These are phyloP conservation scores for Drosophila setosimentum DNA, from an alignment of 2,888 invertebrate species.

Conservation along the genomic window DNA sequence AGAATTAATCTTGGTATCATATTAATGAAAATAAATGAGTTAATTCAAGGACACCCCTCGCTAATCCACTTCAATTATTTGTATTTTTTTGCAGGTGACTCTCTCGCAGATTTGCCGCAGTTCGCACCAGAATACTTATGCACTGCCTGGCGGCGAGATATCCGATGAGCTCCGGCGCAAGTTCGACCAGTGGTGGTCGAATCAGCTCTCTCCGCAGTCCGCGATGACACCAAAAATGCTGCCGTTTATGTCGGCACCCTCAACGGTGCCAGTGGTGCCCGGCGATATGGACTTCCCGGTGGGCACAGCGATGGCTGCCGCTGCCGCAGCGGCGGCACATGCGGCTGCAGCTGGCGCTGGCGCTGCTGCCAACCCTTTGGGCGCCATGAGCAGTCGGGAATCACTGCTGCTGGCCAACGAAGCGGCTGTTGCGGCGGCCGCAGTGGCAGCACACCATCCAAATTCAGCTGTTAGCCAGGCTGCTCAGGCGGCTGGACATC, in stretches of 20 bases:
- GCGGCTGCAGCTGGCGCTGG: constrained; percentile 74
- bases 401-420: constrained; percentile 78
- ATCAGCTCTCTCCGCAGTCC: constrained; percentile 89
- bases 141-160: constrained; percentile 89
- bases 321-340: constrained; percentile 86
- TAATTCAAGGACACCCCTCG: background rate
- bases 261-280: constrained; percentile 77
- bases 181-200: constrained; percentile 96
- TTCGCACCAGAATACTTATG: constrained; percentile 88
- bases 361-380: constrained; percentile 63
- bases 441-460: constrained; percentile 67
- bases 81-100: constrained; percentile 87
- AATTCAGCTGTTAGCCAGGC: constrained; percentile 57
- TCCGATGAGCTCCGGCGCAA: constrained; percentile 94
- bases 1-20: background rate
- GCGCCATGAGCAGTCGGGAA: constrained; percentile 75
- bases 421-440: constrained; percentile 75
- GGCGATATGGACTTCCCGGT: constrained; percentile 84
- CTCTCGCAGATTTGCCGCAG: constrained; percentile 94
- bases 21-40: background rate
- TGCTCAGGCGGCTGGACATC: constrained; percentile 66
- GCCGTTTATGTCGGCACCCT: constrained; percentile 85
- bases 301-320: constrained; percentile 85
- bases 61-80: background rate
- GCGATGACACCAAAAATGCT: constrained; percentile 86